phyloP scores from a whole-genome alignment of 2,888 invertebrate species.

The Eudasyphora cyanicolor region DNA sequence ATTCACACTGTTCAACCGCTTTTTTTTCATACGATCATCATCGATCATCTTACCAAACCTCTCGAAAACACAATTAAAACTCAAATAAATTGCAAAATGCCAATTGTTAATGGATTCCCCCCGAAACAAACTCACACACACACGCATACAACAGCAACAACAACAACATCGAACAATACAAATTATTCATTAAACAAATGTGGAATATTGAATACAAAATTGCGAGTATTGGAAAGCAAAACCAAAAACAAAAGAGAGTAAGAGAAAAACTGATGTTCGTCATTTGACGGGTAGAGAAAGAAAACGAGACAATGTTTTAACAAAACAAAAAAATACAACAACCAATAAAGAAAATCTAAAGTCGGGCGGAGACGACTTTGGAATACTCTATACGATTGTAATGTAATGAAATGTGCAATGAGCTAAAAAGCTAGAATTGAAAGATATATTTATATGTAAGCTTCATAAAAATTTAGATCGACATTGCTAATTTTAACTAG shows the following conservation, averaged over 20 bases:
- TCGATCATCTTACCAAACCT: conserved; percentile 59
- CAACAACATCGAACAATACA: conserved; percentile 22
- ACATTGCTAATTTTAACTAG: too few species aligned
- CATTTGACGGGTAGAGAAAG: neutral
- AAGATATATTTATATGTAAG: too few species aligned
- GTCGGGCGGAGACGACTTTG: too few species aligned
- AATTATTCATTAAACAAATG: conserved; percentile 59
- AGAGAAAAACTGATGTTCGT: neutral
- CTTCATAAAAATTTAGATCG: too few species aligned
- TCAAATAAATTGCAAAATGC: conserved; percentile 58
- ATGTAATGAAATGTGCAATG: too few species aligned
- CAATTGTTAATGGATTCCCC: conserved; percentile 54
- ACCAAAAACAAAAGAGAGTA: conserved; percentile 1
- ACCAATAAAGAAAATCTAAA: neutral
- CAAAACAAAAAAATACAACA: neutral
- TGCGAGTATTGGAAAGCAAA: neutral
- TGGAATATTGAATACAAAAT: conserved; percentile 43
- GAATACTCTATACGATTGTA: too few species aligned
- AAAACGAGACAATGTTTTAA: neutral
- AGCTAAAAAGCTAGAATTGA: too few species aligned
- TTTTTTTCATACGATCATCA: neutral
- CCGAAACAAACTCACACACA: conserved; percentile 25
- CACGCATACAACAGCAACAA: conserved; percentile 4
- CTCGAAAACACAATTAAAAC: conserved; percentile 63
- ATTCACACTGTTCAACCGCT: neutral